Evolutionary conservation across 2,888 invertebrate genomes (phyloP).

Genomic region (Tetragonisca angustula): DNA sequence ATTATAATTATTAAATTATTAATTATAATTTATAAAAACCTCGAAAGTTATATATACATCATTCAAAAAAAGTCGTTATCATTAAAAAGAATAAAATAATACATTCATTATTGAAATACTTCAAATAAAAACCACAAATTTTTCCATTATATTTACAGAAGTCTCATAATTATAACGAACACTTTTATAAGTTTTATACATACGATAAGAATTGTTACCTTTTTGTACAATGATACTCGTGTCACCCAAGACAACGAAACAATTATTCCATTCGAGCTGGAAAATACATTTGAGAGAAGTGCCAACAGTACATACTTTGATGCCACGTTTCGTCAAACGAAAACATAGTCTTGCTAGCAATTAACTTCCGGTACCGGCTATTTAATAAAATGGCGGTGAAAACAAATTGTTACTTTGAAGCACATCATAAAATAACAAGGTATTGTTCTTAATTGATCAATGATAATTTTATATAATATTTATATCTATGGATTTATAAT

Average conservation of each 20-base stretch:
- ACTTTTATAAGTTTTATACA: neutral
- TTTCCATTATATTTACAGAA: neutral
- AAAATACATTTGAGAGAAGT: slow-evolving; percentile 63
- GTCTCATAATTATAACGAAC: neutral
- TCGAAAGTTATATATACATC: slow-evolving; percentile 7
- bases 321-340: slow-evolving; percentile 79
- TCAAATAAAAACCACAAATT: slow-evolving; percentile 4
- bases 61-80: slow-evolving; percentile 25
- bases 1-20: neutral
- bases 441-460: neutral
- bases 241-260: slow-evolving; percentile 43
- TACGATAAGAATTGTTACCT: slow-evolving; percentile 33
- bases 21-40: neutral
- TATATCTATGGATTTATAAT: neutral
- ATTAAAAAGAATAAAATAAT: slow-evolving; percentile 8
- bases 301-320: slow-evolving; percentile 75
- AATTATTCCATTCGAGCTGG: slow-evolving; percentile 44
- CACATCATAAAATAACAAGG: neutral
- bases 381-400: slow-evolving; percentile 62
- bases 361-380: slow-evolving; percentile 70
- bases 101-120: slow-evolving; percentile 5
- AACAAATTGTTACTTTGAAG: slow-evolving; percentile 37
- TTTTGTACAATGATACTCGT: slow-evolving; percentile 24
- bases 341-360: slow-evolving; percentile 64
- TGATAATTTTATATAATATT: slow-evolving; percentile 2